phyloP scores from a whole-genome alignment of 2,888 invertebrate species.

The Chaetogeoica ovagalla region DNA sequence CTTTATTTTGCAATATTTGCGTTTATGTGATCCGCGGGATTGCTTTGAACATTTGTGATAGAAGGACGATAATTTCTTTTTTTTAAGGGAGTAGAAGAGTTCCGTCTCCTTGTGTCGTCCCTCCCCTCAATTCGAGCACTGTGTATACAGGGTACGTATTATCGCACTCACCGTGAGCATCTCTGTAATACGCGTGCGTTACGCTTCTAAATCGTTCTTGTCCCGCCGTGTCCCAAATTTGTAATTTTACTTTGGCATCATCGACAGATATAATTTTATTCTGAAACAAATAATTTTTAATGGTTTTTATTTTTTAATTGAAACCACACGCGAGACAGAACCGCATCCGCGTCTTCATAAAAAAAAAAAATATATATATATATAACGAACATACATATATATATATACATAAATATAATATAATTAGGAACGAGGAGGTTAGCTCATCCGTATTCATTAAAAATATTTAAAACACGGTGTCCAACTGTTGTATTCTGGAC shows the following conservation, averaged over 20 bases:
- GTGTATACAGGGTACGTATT: no score
- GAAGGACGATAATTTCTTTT: no score
- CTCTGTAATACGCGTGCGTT: constrained; percentile 91
- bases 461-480: constrained; percentile 20
- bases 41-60: no score
- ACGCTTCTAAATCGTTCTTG: constrained; percentile 93
- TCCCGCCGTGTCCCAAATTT: constrained; percentile 95
- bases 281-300: constrained; percentile 61
- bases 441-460: constrained; percentile 10
- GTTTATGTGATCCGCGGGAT: no score
- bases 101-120: no score
- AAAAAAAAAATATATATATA: no score
- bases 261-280: constrained; percentile 83
- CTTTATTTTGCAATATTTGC: no score
- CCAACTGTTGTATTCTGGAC: constrained; percentile 27
- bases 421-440: neutral
- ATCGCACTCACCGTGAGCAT: constrained; percentile 78
- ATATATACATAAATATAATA: neutral
- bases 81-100: no score
- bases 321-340: neutral
- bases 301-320: constrained; percentile 19
- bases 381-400: neutral
- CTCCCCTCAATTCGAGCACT: no score
- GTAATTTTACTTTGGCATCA: constrained; percentile 85
- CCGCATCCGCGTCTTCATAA: neutral